A percentile compares a stretch with the other conserved stretches of the same genome.
These are phyloP conservation scores for Limosa lapponica DNA, from an alignment of 2,797 vertebrate species.

Conservation along the genomic window DNA sequence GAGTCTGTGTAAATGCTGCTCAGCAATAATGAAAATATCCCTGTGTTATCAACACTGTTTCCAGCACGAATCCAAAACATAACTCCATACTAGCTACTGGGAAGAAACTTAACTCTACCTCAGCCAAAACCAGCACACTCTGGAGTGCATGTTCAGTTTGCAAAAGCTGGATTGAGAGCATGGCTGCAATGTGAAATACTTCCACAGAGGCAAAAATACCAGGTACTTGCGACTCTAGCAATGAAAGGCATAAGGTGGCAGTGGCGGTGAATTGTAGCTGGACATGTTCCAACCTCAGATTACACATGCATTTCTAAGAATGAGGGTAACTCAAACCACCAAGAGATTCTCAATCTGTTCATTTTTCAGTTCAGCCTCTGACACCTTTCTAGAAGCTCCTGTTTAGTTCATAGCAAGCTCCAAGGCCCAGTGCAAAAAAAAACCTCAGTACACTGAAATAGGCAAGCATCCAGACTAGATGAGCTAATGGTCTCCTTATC, in stretches of 20 bases:
- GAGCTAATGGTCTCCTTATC: neutral
- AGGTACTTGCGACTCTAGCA: neutral
- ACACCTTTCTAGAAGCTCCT: constrained; percentile 4
- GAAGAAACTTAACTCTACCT: neutral
- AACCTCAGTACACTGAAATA: neutral
- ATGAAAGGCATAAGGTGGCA: neutral
- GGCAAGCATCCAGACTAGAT: neutral
- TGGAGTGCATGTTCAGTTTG: neutral
- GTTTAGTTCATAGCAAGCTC: neutral
- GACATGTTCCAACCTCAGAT: neutral
- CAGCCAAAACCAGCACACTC: neutral
- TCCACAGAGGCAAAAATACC: neutral
- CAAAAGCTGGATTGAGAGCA: neutral
- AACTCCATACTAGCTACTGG: neutral
- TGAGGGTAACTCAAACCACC: constrained; percentile 18
- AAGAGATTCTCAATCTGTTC: constrained; percentile 61
- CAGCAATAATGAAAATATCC: neutral
- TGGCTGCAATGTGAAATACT: neutral
- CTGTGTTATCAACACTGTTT: neutral
- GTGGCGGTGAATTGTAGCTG: constrained; percentile 17
- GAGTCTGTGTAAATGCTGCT: neutral
- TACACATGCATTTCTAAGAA: constrained; percentile 45
- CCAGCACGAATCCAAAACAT: neutral
- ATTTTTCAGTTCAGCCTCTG: constrained; percentile 1
- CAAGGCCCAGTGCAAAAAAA: neutral